Conservation (phyloP, 2,888 invertebrate species). For the Steinernema scapterisci region DNA sequence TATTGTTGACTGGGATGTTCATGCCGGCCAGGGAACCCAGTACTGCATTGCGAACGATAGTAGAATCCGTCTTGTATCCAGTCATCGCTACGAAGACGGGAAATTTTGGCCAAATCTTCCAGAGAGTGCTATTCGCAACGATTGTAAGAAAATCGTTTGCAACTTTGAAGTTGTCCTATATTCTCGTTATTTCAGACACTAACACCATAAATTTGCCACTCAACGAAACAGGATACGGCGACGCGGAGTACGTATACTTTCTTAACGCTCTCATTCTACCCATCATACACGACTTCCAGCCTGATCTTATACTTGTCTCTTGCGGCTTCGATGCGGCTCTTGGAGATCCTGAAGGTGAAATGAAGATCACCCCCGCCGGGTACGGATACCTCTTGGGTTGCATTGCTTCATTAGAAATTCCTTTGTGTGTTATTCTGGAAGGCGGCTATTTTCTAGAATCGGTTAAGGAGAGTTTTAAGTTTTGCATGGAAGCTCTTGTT, state of each 20-base stretch:
- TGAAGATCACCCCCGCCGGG: constrained; percentile 84
- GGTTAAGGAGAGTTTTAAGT: constrained; percentile 38
- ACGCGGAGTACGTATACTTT: constrained; percentile 87
- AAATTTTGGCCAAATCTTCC: constrained; percentile 77
- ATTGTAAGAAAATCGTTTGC: constrained; percentile 72
- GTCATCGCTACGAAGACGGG: constrained; percentile 93
- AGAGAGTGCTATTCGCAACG: constrained; percentile 53
- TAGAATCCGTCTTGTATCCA: constrained; percentile 92
- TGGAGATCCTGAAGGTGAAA: constrained; percentile 73
- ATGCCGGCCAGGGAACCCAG: constrained; percentile 58
- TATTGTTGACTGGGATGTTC: constrained; percentile 86
- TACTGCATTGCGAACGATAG: constrained; percentile 68
- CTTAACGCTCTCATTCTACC: constrained; percentile 79
- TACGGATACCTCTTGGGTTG: constrained; percentile 88
- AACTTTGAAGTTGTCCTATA: too few relatives aligned
- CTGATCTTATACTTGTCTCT: constrained; percentile 82
- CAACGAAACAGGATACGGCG: constrained; percentile 79
- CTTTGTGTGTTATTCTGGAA: constrained; percentile 56
- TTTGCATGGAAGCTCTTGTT: constrained; percentile 42
- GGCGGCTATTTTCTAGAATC: constrained; percentile 53
- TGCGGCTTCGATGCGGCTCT: constrained; percentile 74
- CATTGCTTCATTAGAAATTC: constrained; percentile 75
- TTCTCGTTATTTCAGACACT: constrained; percentile 53
- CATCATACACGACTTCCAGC: constrained; percentile 83
- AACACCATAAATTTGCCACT: constrained; percentile 85